Conservation (phyloP, 2,113 vertebrate species). For the Macrotus californicus region DNA sequence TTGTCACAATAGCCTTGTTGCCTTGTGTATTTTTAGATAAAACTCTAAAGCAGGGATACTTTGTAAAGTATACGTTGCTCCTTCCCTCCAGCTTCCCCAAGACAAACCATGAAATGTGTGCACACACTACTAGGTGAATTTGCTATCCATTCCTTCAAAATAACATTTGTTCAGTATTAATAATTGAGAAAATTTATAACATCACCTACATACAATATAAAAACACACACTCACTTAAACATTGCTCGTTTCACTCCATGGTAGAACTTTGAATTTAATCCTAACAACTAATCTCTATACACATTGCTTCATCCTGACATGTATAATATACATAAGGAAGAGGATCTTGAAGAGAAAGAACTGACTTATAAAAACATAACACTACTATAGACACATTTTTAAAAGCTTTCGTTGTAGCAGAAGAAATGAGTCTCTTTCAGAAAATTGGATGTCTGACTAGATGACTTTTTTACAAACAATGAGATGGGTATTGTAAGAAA, state of each 20-base stretch:
- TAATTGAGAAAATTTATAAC: background rate
- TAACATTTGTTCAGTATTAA: background rate
- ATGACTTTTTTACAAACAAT: background rate
- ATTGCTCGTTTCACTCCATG: background rate
- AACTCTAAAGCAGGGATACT: background rate
- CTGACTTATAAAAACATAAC: background rate
- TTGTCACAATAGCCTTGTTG: background rate
- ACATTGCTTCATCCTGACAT: background rate
- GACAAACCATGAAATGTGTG: background rate
- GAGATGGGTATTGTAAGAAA: background rate
- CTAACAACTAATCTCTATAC: background rate
- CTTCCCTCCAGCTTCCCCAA: background rate
- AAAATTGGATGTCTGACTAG: background rate
- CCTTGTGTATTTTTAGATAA: background rate
- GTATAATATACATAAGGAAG: background rate
- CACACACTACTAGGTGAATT: background rate
- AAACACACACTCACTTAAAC: background rate
- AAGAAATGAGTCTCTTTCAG: background rate
- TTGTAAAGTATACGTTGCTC: background rate
- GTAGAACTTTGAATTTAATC: background rate
- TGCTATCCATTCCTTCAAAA: background rate
- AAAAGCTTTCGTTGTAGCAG: background rate
- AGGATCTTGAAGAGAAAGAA: background rate
- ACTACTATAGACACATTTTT: background rate
- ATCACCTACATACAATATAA: background rate